A percentile compares a stretch with the other conserved stretches of the same genome.
Evolutionary conservation across 2,113 vertebrate species (phyloP).

Genomic region (Dromiciops gliroides): DNA sequence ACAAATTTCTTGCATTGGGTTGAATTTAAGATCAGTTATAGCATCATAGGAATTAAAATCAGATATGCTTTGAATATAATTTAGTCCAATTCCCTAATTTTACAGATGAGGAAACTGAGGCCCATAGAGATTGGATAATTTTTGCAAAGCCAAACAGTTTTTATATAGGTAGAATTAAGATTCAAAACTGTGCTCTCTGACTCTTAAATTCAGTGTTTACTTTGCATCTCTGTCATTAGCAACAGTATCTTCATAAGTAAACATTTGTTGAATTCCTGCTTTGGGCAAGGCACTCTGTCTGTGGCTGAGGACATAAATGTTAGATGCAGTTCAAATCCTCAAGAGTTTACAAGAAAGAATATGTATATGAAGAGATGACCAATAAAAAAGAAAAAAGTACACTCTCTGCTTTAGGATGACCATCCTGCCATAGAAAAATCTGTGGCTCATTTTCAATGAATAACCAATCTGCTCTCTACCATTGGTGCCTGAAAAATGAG

Average conservation of each 20-base stretch:
- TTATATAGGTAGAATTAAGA: background rate
- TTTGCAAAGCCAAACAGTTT: background rate
- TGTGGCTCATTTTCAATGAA: background rate
- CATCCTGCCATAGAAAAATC: background rate
- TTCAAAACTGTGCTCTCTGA: background rate
- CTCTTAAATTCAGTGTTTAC: background rate
- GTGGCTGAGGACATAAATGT: background rate
- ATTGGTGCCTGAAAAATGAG: background rate
- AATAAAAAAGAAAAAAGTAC: background rate
- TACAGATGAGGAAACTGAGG: too few species aligned
- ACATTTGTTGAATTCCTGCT: rapidly evolving
- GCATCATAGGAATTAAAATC: too few species aligned
- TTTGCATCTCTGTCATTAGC: too few species aligned
- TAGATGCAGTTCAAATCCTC: background rate
- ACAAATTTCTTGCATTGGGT: too few species aligned
- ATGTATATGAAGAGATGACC: rapidly evolving
- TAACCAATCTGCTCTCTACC: background rate
- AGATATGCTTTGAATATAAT: too few species aligned
- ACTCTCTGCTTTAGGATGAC: background rate
- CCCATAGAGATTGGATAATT: too few species aligned
- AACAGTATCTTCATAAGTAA: background rate
- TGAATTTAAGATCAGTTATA: too few species aligned
- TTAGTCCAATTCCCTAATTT: too few species aligned
- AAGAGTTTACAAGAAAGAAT: background rate
- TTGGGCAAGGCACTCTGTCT: background rate